These are phyloP conservation scores for Serilophus lunatus DNA, from an alignment of 2,113 vertebrate genomes.

Conservation along the genomic window DNA sequence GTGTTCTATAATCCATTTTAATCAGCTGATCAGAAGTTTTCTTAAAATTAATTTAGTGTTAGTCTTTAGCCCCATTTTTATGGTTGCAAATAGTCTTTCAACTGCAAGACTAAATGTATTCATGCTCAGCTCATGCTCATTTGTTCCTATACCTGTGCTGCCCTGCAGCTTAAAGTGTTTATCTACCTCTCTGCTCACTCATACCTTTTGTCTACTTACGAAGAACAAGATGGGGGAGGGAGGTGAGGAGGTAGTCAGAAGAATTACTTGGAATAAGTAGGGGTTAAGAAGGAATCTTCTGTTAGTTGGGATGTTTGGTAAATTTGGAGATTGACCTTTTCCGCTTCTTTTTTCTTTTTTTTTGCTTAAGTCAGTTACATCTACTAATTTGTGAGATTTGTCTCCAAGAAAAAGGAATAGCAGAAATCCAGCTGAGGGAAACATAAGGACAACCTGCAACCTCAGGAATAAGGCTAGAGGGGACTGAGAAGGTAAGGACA, in stretches of 20 bases:
- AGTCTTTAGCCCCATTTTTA: not conserved
- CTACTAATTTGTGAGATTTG: not conserved
- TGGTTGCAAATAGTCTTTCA: not conserved
- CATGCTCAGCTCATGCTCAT: not conserved
- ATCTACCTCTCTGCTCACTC: not conserved
- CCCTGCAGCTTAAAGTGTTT: not conserved
- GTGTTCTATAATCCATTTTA: not conserved
- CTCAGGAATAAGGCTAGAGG: not conserved
- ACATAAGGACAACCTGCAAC: not conserved
- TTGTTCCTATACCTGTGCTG: not conserved
- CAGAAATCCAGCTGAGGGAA: not conserved
- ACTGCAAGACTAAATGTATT: not conserved
- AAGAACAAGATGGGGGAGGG: fast-evolving
- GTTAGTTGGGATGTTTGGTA: not conserved
- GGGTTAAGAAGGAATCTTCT: not conserved
- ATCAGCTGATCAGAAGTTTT: not conserved
- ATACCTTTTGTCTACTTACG: not conserved
- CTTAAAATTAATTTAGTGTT: not conserved
- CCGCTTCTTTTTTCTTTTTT: not conserved
- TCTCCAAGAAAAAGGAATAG: not conserved
- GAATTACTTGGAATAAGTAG: not conserved
- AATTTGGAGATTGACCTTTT: not conserved
- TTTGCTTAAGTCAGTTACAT: not conserved
- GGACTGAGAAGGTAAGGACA: not conserved
- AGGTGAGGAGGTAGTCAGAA: not conserved